Evolutionary conservation across 2,113 vertebrate genomes (phyloP).

Genomic region (Corythoichthys intestinalis): DNA sequence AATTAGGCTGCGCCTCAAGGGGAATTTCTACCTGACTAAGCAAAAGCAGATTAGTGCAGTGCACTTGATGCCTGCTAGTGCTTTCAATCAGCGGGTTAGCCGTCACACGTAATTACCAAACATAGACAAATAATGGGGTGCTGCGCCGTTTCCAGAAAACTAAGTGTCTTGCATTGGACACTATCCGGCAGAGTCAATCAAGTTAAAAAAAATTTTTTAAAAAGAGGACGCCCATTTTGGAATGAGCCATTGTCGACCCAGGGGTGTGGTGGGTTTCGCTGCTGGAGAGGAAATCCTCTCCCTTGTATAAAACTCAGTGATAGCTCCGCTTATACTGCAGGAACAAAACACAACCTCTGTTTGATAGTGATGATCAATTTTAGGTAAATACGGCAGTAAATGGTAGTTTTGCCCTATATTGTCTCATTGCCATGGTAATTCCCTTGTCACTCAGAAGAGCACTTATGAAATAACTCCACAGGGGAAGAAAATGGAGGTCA

Average conservation of each 20-base stretch:
- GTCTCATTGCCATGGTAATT: constrained; percentile 4
- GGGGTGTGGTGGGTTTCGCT: constrained; percentile 27
- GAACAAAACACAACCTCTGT: constrained; percentile 23
- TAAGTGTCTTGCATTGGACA: background rate
- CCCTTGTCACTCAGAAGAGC: background rate
- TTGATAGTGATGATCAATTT: background rate
- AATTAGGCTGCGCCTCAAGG: constrained; percentile 42
- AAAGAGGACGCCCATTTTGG: constrained; percentile 12
- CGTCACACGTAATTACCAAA: background rate
- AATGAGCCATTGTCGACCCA: background rate
- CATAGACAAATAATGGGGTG: background rate
- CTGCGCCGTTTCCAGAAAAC: background rate
- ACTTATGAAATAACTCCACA: constrained; percentile 14
- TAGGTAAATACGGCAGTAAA: background rate
- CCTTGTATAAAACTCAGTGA: constrained; percentile 37
- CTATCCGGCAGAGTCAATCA: background rate
- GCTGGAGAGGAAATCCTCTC: constrained; percentile 63
- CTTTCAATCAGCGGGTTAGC: constrained; percentile 3
- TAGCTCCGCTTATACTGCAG: constrained; percentile 23
- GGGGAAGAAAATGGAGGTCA: constrained; percentile 22
- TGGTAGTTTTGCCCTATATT: background rate
- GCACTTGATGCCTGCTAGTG: constrained; percentile 11
- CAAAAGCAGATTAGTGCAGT: constrained; percentile 35
- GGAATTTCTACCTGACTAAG: constrained; percentile 58
- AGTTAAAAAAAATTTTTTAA: background rate